Evolutionary conservation across 2,888 invertebrate species (phyloP).

Genomic region (Drosophila aldrichi): DNA sequence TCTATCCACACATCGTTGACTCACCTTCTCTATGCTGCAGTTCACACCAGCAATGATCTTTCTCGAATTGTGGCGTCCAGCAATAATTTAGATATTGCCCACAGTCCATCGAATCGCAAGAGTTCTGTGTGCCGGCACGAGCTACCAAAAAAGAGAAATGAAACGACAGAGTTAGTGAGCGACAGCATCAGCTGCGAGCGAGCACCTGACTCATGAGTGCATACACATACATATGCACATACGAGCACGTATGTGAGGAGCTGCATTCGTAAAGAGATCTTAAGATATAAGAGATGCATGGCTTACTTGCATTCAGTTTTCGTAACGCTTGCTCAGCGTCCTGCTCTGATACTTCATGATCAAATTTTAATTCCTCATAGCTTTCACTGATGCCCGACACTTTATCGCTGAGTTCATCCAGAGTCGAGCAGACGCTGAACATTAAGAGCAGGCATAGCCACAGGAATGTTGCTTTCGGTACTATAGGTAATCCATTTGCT

Average conservation of each 20-base stretch:
- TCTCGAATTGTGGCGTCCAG: slow-evolving; percentile 82
- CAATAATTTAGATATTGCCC: slow-evolving; percentile 82
- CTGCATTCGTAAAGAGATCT: neutral
- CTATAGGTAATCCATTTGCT: neutral
- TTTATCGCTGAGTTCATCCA: slow-evolving; percentile 68
- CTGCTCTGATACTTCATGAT: slow-evolving; percentile 83
- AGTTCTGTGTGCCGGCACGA: slow-evolving; percentile 51
- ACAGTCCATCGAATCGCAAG: slow-evolving; percentile 80
- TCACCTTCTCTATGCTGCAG: slow-evolving; percentile 84
- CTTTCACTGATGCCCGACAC: slow-evolving; percentile 54
- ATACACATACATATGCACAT: neutral
- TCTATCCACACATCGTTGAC: slow-evolving; percentile 29
- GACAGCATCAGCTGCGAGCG: neutral
- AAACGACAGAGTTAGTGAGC: neutral
- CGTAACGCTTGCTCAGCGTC: slow-evolving; percentile 82
- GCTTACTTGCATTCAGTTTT: slow-evolving; percentile 81
- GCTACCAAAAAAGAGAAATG: slow-evolving; percentile 58
- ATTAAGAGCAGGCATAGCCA: slow-evolving; percentile 30
- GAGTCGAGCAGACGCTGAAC: slow-evolving; percentile 24
- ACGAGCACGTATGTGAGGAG: neutral
- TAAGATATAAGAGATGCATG: neutral
- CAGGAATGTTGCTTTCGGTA: slow-evolving; percentile 32
- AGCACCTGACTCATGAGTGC: neutral
- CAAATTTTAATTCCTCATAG: slow-evolving; percentile 83
- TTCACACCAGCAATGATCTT: slow-evolving; percentile 85